Evolutionary conservation across 2,888 invertebrate genomes (phyloP), one percentile per base, ranked within the genome.

Genomic region (Sphinx pinastri): DNA sequence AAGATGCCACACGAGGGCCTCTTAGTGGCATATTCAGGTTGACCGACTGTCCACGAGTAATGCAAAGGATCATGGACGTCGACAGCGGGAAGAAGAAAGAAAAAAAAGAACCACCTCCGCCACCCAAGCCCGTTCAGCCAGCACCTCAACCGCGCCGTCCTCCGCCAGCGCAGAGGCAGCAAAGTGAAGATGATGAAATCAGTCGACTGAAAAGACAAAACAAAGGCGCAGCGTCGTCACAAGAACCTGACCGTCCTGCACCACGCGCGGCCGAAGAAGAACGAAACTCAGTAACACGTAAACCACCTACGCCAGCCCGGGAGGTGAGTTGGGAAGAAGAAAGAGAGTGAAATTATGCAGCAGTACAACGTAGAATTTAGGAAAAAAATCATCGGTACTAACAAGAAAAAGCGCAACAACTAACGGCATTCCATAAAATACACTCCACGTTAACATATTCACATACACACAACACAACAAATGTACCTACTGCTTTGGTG

Each of bases 181-280:
- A 96, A 75, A 97, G 97, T 85, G 98, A 98, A 91, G 98, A 98
- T 81, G 98, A 98, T 83, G 98, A 98, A 88, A 98, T 98, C 74
- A 95, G 97, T 12, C 96, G 97, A 82, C 97, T 97, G 76, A 98
- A 98, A 91, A 96, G 97, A 84, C 97, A 97, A 90, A 98, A 97
- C 83, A 98, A 98, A 88, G 93, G 92, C 31, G 95, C 96, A 25
- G 95, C 96, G 38, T 94, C 96, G 13, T 95, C 96, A 25, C 91
- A 94, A 81, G 96, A 95, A 83, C 93, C 95, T 51, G 95, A 96
- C 76, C 92, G 95, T 60, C 89, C 95, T 25, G 86, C 94, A 70
- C 92, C 84, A 84, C 89, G 92, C 70, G 89, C 91, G 73, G 91
- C 88, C 73, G 92, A 96, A 88, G 94, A 96, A 90, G 95, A 96